Evolutionary conservation across 2,888 invertebrate species (phyloP), one percentile per base, ranked within the genome.

Genomic region (Cenopis cana): DNA sequence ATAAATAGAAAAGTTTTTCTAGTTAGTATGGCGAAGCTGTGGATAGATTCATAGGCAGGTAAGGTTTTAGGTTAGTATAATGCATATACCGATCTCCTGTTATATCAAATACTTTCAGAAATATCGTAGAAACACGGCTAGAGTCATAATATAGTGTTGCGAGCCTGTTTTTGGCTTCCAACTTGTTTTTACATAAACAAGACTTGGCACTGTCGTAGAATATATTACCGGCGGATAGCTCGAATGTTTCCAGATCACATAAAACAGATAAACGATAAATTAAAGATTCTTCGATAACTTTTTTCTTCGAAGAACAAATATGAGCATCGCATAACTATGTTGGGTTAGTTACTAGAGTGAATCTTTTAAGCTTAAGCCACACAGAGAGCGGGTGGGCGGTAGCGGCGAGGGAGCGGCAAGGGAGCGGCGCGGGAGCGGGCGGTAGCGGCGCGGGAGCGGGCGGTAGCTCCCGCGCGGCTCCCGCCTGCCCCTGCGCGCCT

Each of bases 181-280:
- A 50, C 60, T 46, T 61, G 60, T 71, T 71, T 71, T 36, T 56
- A 67, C 55, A 60, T 71, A 65, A 70, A 67, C 71, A 49, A 56
- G 69, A 69, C 55, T 65, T 71, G 71, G 71, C 71, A 67, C 36
- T 60, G 49, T 49, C 38, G 38, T 55, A 55, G 71, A 66, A 67
- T 71, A 67, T 61, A 55, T 71, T 71, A 67, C 60, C 50, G 55
- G 49, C 60, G n/a, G 18, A 65, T 65, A 20, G 52, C 20, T 56
- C 18, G 14, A 36, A 49, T 18, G 70, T 33, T 54, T 59, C 18
- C 59, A 71, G 60, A 71, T 66, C 60, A 60, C 46, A 69, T 55
- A 36, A 38, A 59, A 61, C 65, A 20, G 60, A 66, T 70, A 70
- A 66, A 54, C 65, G 55, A 66, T 66, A 24, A 55, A 62, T 18